Conservation (phyloP, 2,797 vertebrate species). For the Cercopithecus mitis region DNA sequence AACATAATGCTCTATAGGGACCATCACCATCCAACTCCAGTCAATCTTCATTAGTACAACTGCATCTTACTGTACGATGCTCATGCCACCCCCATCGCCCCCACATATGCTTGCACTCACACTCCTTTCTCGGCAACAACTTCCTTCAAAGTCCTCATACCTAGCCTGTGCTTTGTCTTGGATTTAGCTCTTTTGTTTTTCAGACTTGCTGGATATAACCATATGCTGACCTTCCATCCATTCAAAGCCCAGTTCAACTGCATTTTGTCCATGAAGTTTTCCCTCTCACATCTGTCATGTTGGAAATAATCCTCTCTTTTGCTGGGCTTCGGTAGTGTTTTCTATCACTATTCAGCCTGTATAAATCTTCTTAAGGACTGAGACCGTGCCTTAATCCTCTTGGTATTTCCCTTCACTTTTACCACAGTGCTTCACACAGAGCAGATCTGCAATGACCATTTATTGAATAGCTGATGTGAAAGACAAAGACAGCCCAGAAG, state of each 20-base stretch:
- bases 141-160: background rate
- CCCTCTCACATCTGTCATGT: background rate
- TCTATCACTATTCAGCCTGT: background rate
- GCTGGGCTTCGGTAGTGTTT: background rate
- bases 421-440: background rate
- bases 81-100: rapidly evolving
- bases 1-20: background rate
- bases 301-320: background rate
- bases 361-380: background rate
- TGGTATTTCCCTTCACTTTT: background rate
- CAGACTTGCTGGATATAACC: background rate
- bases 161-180: background rate
- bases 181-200: no score
- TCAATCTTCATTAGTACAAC: background rate
- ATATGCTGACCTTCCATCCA: no score
- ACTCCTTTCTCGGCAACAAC: background rate
- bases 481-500: background rate
- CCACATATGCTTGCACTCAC: background rate
- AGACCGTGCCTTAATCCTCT: background rate
- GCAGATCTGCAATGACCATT: background rate
- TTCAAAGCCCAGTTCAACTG: background rate
- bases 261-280: background rate
- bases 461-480: background rate
- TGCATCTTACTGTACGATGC: background rate
- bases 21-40: no score